Conservation (phyloP, 2,888 invertebrate genomes). For the Synanthedon andrenaeformis region DNA sequence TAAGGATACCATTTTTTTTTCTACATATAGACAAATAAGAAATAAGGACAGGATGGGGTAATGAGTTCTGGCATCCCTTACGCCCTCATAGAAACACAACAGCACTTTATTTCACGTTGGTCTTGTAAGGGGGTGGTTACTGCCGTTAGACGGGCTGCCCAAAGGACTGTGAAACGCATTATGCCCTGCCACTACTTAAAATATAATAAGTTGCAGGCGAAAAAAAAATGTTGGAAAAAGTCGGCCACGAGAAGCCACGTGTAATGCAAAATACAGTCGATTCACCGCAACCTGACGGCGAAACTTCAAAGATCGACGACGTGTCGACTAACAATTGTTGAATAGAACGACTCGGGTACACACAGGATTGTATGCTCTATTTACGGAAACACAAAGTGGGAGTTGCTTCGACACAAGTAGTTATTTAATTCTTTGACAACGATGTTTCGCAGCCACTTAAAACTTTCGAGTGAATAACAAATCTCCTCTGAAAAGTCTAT, state of each 20-base stretch:
- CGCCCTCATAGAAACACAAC: too few species aligned
- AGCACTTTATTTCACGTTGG: too few species aligned
- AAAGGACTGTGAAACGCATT: too few species aligned
- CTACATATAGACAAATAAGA: too few species aligned
- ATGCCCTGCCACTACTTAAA: too few species aligned
- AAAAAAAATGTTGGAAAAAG: conserved; percentile 11
- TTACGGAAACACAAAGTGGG: conserved; percentile 18
- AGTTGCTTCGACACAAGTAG: conserved; percentile 22
- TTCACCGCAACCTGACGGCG: conserved; percentile 40
- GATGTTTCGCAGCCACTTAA: conserved; percentile 67
- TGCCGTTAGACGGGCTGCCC: too few species aligned
- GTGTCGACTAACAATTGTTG: conserved; percentile 42
- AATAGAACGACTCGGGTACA: conserved; percentile 15
- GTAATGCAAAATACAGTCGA: conserved; percentile 33
- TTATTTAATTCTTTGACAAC: conserved; percentile 60
- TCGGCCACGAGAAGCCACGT: neutral
- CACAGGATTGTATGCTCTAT: conserved; percentile 33
- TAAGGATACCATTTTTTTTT: neutral
- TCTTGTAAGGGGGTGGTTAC: too few species aligned
- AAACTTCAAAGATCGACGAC: conserved; percentile 44
- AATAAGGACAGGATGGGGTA: too few species aligned
- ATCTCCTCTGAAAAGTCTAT: conserved; percentile 63
- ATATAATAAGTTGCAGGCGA: neutral
- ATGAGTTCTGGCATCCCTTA: too few species aligned
- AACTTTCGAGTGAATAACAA: conserved; percentile 68